Conservation (phyloP, 2,888 invertebrate species). For the Tortricodes alternella region DNA sequence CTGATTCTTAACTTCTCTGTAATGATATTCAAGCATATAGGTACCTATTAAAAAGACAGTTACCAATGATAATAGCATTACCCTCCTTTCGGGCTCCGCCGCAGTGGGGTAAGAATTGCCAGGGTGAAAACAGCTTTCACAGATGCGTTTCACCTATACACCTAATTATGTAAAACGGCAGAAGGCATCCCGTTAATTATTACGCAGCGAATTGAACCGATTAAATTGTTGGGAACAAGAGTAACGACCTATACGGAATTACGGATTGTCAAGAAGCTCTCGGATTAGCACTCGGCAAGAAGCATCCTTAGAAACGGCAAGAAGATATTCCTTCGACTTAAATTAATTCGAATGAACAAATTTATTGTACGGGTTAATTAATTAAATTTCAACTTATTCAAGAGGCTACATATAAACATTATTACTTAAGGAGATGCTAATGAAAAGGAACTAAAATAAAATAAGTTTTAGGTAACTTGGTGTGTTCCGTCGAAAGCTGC, state of each 20-base stretch:
- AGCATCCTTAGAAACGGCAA: slow-evolving; percentile 5
- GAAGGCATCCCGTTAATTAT: slow-evolving; percentile 15
- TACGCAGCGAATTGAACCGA: slow-evolving; percentile 16
- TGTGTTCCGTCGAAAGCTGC: background rate
- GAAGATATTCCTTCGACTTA: background rate
- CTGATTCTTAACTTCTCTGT: background rate
- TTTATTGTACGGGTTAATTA: background rate
- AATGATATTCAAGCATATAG: background rate
- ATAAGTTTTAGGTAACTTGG: background rate
- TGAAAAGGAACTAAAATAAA: no score
- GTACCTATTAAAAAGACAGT: no score
- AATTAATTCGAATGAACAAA: slow-evolving; percentile 1
- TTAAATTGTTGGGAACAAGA: slow-evolving; percentile 22
- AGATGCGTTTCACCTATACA: background rate
- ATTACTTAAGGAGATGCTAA: no score
- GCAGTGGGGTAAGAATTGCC: no score
- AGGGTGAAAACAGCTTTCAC: background rate
- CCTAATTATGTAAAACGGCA: background rate
- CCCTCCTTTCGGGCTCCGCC: no score
- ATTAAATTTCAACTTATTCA: no score
- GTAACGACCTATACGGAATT: slow-evolving; percentile 30
- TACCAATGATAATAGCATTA: no score
- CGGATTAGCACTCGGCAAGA: slow-evolving; percentile 15
- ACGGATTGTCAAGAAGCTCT: slow-evolving; percentile 17
- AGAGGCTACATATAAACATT: no score